Evolutionary conservation across 2,113 vertebrate species (phyloP).

Genomic region (Ellobius talpinus): DNA sequence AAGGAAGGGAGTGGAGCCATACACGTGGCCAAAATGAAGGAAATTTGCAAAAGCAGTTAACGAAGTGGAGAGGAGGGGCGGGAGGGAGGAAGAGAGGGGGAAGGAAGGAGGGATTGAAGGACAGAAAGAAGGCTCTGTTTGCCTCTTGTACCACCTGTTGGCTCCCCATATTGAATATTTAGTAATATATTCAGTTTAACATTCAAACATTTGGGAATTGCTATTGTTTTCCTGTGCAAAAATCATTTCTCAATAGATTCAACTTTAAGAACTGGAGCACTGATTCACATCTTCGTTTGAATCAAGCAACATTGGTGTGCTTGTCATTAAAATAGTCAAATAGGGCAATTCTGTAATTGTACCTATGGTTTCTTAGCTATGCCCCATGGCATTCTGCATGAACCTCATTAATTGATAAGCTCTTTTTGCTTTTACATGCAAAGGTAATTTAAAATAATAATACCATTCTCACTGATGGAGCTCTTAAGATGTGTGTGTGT

Average conservation of each 20-base stretch:
- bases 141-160: neutral
- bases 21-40: neutral
- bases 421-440: slow-evolving; percentile 10
- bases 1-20: neutral
- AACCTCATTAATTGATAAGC: neutral
- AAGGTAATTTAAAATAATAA: slow-evolving; percentile 28
- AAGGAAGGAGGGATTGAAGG: neutral
- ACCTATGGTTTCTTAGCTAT: neutral
- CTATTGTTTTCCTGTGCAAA: slow-evolving; percentile 10
- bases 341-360: neutral
- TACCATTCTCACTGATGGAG: neutral
- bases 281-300: slow-evolving; percentile 18
- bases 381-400: neutral
- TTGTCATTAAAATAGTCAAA: slow-evolving; percentile 35
- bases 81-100: neutral
- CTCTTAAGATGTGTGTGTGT: neutral
- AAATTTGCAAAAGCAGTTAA: slow-evolving; percentile 31
- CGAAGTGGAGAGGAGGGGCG: too few species aligned
- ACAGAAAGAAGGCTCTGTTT: neutral
- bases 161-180: neutral
- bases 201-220: slow-evolving; percentile 39
- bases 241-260: slow-evolving; percentile 8
- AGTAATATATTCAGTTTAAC: slow-evolving; percentile 13
- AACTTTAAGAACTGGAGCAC: slow-evolving; percentile 21
- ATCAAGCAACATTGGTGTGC: neutral